Conservation (phyloP, 1,140 invertebrate genomes). For the Capitella teleta region DNA sequence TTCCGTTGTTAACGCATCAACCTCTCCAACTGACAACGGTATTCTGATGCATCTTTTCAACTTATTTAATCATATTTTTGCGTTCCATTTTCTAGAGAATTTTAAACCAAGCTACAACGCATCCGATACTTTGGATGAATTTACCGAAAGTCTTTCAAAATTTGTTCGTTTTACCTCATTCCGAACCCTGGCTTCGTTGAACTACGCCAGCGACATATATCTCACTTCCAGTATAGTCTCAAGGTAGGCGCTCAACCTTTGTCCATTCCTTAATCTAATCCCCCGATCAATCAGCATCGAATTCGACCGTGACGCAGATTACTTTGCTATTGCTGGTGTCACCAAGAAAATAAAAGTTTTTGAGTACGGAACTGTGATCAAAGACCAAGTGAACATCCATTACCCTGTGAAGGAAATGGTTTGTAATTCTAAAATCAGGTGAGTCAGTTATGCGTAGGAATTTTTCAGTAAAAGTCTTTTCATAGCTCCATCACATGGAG, state of each 20-base stretch:
- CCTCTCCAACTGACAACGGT: too few relatives aligned
- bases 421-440: slow-evolving; percentile 79
- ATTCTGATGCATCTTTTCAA: too few relatives aligned
- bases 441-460: slow-evolving; percentile 2
- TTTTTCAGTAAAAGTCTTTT: too few relatives aligned
- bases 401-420: slow-evolving; percentile 87
- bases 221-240: slow-evolving; percentile 86
- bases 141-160: slow-evolving; percentile 75
- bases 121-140: slow-evolving; percentile 53
- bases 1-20: too few relatives aligned
- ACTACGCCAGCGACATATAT: slow-evolving; percentile 79
- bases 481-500: slow-evolving; percentile 86
- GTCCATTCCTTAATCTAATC: too few relatives aligned
- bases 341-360: slow-evolving; percentile 84
- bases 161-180: slow-evolving; percentile 74
- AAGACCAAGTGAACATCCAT: slow-evolving; percentile 75
- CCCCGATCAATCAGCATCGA: too few relatives aligned
- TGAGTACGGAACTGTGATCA: slow-evolving; percentile 75
- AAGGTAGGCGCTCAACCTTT: slow-evolving; percentile 37
- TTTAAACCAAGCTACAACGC: background rate
- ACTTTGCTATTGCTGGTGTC: slow-evolving; percentile 91
- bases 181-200: slow-evolving; percentile 70
- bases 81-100: too few relatives aligned
- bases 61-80: too few relatives aligned
- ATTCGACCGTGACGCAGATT: slow-evolving; percentile 93